Base-by-base conservation (phyloP, 2,797 vertebrate species). In the Diplodus sargus region DNA sequence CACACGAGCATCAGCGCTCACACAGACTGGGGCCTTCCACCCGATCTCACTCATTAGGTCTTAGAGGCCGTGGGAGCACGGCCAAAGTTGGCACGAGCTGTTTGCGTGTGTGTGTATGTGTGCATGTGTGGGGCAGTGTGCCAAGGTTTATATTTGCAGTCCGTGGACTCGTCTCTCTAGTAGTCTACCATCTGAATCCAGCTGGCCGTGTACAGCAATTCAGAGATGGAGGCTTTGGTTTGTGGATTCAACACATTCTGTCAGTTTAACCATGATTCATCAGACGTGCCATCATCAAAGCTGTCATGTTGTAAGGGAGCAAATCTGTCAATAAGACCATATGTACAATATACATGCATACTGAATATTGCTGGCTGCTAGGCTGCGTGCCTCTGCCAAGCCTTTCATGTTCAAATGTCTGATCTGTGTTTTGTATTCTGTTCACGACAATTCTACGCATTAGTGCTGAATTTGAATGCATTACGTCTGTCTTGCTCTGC, bases 21-120 rank as follows among this genome's bases (percentile, higher is more conserved):
- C 93, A 90, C 92, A 95, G 93, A 93, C 94, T 93, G 93, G 84
- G 90, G 91, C 92, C 93, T 95, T 95, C 94, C 95, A 95, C 92
- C 90, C 88, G 91, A 94, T 93, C 92, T 93, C 93, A 92, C 94
- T 94, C 93, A 95, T 96, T 95, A 95, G 95, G 94, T 95, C 94
- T 93, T 83, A 89, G 87, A 92, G 91, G 92, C 91, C 87, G 69
- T 87, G 85, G 90, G 91, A 94, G 91, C 90, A 69, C 5, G 85
- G 87, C 85, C 86, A 89, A 90, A 91, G 88, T 85, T 94, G 93
- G 92, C 93, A 91, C 51, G 25, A 76, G 84, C 84, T 77, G 75
- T 70, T 73, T 61, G 49, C 72, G 48, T 69, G 66, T 81, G 78
- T 68, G 54, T 76, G 67, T 70, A 66, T 71, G 67, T 58, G 74